A percentile compares a stretch with the other conserved stretches of the same genome.
Conservation (phyloP, 2,797 vertebrate genomes). For the Momotus momota region DNA sequence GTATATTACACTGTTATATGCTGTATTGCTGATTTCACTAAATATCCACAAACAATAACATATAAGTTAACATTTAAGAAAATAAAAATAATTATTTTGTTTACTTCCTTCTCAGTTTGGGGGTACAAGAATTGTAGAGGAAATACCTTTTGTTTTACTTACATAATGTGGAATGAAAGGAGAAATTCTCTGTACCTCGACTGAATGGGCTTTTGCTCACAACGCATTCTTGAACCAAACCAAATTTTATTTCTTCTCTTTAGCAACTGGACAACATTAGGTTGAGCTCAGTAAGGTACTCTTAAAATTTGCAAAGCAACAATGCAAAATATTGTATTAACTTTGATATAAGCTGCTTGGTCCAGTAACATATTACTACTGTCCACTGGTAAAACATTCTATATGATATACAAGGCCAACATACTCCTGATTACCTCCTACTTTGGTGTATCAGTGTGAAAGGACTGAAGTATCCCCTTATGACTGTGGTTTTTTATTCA, state of each 20-base stretch:
- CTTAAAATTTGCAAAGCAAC: not conserved
- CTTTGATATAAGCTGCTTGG: not conserved
- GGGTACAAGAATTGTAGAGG: not conserved
- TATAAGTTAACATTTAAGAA: not conserved
- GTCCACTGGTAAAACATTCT: not conserved
- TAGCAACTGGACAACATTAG: not conserved
- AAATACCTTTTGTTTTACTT: not conserved
- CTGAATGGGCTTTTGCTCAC: not conserved
- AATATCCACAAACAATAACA: not conserved
- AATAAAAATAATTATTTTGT: not conserved
- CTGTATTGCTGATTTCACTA: not conserved
- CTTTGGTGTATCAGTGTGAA: not conserved
- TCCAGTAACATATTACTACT: not conserved
- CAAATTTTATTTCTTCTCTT: not conserved
- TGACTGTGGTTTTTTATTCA: not conserved
- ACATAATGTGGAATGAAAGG: not conserved
- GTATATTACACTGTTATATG: accelerated
- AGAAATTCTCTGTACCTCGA: not conserved
- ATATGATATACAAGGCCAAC: not conserved
- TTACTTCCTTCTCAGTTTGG: not conserved
- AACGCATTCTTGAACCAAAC: not conserved
- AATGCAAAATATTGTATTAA: not conserved
- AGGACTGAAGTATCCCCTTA: not conserved
- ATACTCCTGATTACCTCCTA: not conserved
- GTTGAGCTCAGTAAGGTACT: not conserved